Conservation (phyloP, 2,797 vertebrate species). For the Taenioides sp. region DNA sequence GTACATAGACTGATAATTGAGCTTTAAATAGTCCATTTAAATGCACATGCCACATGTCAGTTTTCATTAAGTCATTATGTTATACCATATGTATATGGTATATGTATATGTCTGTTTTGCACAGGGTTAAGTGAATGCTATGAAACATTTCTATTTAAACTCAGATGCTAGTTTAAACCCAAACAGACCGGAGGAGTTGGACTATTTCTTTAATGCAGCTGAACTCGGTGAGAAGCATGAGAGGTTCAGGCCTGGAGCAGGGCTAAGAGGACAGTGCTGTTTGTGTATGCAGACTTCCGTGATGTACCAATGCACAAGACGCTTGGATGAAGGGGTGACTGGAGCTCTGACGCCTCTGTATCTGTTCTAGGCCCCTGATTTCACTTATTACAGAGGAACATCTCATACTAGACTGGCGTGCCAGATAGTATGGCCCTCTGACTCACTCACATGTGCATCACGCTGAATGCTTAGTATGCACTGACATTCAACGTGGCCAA, state of each 20-base stretch:
- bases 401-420: conserved; percentile 56
- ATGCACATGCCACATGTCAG: not conserved
- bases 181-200: conserved; percentile 29
- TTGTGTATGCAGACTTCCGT: conserved; percentile 35
- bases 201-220: conserved; percentile 47
- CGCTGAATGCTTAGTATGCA: conserved; percentile 61
- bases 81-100: not conserved
- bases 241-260: conserved; percentile 33
- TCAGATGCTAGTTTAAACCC: conserved; percentile 14
- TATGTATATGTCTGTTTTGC: not conserved
- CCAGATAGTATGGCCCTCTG: conserved; percentile 46
- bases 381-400: conserved; percentile 51
- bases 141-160: conserved; percentile 9
- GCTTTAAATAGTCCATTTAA: not conserved
- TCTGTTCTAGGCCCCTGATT: conserved; percentile 19
- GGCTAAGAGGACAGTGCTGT: conserved; percentile 27
- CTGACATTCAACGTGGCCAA: conserved; percentile 71
- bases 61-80: conserved; percentile 8
- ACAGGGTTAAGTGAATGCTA: not conserved
- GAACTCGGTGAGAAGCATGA: conserved; percentile 50
- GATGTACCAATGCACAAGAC: conserved; percentile 41
- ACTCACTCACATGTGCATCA: conserved; percentile 47
- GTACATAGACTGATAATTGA: not conserved
- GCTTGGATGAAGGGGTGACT: conserved; percentile 37
- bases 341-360: conserved; percentile 26